Evolutionary conservation across 2,888 invertebrate species (phyloP), one percentile per base, ranked within the genome.

Genomic region (Autographa pulchrina): DNA sequence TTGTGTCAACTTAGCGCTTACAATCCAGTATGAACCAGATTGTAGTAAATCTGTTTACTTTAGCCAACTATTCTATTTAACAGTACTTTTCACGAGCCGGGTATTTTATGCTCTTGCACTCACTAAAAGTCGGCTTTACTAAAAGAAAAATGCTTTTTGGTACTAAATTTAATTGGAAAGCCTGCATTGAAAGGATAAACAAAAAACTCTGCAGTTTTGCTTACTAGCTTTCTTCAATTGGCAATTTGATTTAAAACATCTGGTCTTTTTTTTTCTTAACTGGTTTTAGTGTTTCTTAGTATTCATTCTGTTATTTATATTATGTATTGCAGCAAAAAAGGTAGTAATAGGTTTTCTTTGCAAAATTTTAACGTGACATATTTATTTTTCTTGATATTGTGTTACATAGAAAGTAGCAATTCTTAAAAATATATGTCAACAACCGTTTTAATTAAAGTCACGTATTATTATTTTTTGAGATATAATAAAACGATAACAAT

Each of bases 1-100:
- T 69, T 74, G 63, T 64, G 70, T 63, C 25, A 69, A 68, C 41
- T 60, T 43, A 58, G 11, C 7, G 2, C 20, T 56, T 56, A 25
- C 54, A 56, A 56, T 11, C 13, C 20, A 25, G 54, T 5, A 13
- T 56, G 54, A 20, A 25, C 54, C 20, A 11, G 13, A 56, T 56
- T 56, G 54, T 56, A 25, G 11, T 20, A 56, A 56, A 56, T 56
- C 54, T 14, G 54, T 56, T 20, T 56, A 56, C 25, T 56, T 56
- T 25, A 4, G 20, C 54, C 25, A 25, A n/a, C 48, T n/a, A n/a
- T 56, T 56, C 54, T 56, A 56, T 56, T 56, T 56, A 56, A 11
- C 18, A 56, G 13, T 14, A 13, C 20, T 56, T 54, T 56, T 56
- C 25, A 56, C 13, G 54, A 56, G 11, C 13, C 54, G 13, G 20